Conservation (phyloP, 2,113 vertebrate genomes). For the Brachyhypopomus gauderio region DNA sequence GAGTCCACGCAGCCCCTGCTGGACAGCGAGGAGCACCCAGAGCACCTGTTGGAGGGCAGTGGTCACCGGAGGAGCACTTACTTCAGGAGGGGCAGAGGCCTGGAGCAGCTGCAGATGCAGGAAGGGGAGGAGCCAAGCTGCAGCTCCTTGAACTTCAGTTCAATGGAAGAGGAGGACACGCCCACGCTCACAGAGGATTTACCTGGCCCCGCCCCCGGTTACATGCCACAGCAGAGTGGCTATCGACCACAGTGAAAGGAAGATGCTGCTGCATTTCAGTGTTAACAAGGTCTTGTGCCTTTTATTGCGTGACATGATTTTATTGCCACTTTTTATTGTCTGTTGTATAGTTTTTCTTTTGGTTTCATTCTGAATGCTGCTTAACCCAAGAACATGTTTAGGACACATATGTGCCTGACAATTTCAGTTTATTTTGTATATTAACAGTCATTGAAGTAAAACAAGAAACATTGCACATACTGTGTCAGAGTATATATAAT, state of each 20-base stretch:
- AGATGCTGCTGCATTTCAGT: background rate
- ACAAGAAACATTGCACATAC: too few species aligned
- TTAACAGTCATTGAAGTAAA: too few species aligned
- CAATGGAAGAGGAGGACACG: conserved; percentile 67
- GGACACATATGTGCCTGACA: background rate
- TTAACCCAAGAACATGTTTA: conserved; percentile 8
- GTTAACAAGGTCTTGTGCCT: conserved; percentile 26
- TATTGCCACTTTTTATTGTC: background rate
- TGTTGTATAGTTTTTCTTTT: background rate
- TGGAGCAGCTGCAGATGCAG: conserved; percentile 62
- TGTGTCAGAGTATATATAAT: too few species aligned
- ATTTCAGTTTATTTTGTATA: background rate
- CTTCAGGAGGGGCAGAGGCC: conserved; percentile 72
- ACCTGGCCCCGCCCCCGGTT: conserved; percentile 66
- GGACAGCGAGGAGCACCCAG: conserved; percentile 85
- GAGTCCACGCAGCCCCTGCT: conserved; percentile 96
- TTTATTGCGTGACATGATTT: conserved; percentile 2
- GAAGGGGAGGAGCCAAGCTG: conserved; percentile 67
- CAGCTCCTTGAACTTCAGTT: conserved; percentile 58
- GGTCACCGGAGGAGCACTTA: conserved; percentile 63
- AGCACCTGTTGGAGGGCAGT: conserved; percentile 68
- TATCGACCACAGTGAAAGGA: conserved; percentile 85
- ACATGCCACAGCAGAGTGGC: conserved; percentile 87
- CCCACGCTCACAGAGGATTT: conserved; percentile 55
- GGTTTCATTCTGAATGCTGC: conserved; percentile 28